Conservation (phyloP, 1,140 invertebrate species). For the Dendroctonus valens region DNA sequence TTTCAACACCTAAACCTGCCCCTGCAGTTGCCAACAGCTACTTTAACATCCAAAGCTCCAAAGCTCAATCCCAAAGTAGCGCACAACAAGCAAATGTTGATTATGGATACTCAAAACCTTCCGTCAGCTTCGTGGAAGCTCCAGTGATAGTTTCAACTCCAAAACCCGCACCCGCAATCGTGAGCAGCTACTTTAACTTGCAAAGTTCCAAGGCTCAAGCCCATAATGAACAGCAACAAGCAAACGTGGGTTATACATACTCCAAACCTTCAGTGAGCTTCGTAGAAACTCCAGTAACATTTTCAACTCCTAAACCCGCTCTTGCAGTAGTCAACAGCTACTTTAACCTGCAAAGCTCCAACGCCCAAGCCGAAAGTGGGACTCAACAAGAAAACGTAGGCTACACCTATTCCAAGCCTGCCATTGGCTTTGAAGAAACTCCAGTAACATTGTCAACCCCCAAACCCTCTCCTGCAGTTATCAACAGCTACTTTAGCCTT, state of each 20-base stretch:
- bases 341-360: neutral
- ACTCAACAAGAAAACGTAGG: constrained; percentile 9
- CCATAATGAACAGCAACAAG: neutral
- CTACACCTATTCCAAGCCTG: constrained; percentile 2
- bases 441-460: neutral
- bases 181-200: constrained; percentile 13
- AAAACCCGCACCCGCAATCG: constrained; percentile 21
- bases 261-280: constrained; percentile 22
- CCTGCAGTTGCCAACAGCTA: constrained; percentile 17
- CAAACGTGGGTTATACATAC: constrained; percentile 19
- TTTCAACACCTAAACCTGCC: constrained; percentile 12
- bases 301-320: constrained; percentile 12
- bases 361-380: constrained; percentile 40
- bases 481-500: constrained; percentile 5
- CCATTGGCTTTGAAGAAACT: constrained; percentile 16
- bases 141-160: constrained; percentile 20
- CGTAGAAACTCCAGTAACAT: constrained; percentile 16
- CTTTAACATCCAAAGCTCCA: constrained; percentile 2
- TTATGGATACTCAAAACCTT: constrained; percentile 53
- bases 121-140: constrained; percentile 50
- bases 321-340: constrained; percentile 3
- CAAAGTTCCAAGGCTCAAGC: neutral
- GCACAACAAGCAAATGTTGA: constrained; percentile 36
- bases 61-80: neutral
- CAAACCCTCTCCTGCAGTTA: neutral